Evolutionary conservation across 92 coral and sea anemone genomes (phyloP), one percentile per base, ranked within the genome.

Genomic region (Isaurus tuberculatus): DNA sequence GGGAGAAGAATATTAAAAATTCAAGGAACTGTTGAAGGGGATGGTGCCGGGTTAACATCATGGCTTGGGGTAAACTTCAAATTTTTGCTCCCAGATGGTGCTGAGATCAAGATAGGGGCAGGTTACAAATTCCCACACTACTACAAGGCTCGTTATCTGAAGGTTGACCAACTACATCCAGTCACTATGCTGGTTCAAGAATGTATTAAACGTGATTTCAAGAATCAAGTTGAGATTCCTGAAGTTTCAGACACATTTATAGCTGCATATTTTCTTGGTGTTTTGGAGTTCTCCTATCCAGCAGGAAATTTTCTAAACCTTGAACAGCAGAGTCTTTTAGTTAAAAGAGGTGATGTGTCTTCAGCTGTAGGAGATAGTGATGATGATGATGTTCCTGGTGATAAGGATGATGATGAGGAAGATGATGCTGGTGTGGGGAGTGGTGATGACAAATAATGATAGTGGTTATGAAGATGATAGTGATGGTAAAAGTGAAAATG

Each of bases 141-240:
- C 69, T 30, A 42, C 58, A 75, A 66, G 53, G 15, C 69, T 42
- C 42, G 20, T 5, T 68, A 74, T 23, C 49, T 88, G 36, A 55
- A 58, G 37, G 29, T 80, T 58, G 68, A 81, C 16, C 30, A 43
- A 8, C 85, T 89, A 25, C 71, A 63, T 20, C 92, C 90, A 33
- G 75, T 86, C 15, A 89, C 92, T 13, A 77, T 37, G 37, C 86
- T 80, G 33, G 67, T 89, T 31, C 90, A 81, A 46, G 64, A 81
- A 65, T 71, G 90, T 19, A 32, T 89, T 77, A 79, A 49, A 30
- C 55, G 44, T 15, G 70, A 67, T 23, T 70, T 71, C 51, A 65
- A 53, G 64, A 88, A 80, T 23, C 83, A 71, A 36, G 64, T 79
- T 19, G 73, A 25, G 34, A 42, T 84, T 61, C 88, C 91, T 8